phyloP scores from a whole-genome alignment of 2,888 invertebrate genomes.

The Lutraria lutraria region DNA sequence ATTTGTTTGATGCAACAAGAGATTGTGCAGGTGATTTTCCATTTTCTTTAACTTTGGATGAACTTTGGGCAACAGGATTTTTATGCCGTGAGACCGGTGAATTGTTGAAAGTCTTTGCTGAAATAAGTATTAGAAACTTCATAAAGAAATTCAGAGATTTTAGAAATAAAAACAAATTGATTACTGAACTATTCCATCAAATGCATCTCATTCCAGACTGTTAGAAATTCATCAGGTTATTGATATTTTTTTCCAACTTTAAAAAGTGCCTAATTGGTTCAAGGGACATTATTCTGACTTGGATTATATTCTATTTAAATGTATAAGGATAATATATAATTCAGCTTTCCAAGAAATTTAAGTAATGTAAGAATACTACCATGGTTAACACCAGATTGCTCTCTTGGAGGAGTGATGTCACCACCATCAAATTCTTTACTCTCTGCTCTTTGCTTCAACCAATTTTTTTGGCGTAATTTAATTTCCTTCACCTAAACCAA shows the following conservation, averaged over 20 bases:
- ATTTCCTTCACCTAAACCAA: constrained; percentile 66
- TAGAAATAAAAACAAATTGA: neutral
- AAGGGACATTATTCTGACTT: neutral
- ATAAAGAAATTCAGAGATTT: neutral
- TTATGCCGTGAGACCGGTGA: neutral
- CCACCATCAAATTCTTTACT: neutral
- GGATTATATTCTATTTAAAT: too few species aligned
- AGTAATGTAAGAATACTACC: neutral
- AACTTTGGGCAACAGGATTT: neutral
- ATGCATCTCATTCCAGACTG: neutral
- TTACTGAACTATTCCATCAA: neutral
- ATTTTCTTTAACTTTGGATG: neutral
- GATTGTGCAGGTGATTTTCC: constrained; percentile 10
- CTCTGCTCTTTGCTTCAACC: constrained; percentile 68
- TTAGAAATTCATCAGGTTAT: neutral
- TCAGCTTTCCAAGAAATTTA: neutral
- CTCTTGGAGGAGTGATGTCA: neutral
- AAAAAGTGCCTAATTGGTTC: neutral
- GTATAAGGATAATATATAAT: neutral
- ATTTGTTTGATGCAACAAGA: constrained; percentile 57
- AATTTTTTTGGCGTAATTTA: constrained; percentile 67
- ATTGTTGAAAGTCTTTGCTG: neutral
- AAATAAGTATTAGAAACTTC: neutral
- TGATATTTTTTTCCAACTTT: neutral
- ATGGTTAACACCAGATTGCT: neutral